Evolutionary conservation across 2,888 invertebrate genomes (phyloP).

Genomic region (Schizotus pectinicornis): DNA sequence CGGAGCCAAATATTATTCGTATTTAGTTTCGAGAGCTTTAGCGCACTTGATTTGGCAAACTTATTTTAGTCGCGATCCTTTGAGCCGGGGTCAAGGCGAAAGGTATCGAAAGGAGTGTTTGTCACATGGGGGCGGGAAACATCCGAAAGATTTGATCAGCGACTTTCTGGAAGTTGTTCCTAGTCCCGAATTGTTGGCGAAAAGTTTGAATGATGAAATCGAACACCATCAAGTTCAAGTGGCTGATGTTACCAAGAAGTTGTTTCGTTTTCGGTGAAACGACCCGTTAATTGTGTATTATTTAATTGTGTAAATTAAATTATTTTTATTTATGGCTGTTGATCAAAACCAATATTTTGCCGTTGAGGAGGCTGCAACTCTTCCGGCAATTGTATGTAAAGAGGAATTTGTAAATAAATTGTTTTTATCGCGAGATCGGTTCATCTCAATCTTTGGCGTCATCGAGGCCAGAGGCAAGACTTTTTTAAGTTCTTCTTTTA

Average conservation of each 20-base stretch:
- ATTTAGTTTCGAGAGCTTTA: conserved; percentile 91
- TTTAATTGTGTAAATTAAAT: too few species aligned
- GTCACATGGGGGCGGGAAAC: conserved; percentile 86
- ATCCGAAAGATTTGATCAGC: conserved; percentile 77
- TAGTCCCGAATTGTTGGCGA: conserved; percentile 77
- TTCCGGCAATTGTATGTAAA: too few species aligned
- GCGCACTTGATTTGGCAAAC: conserved; percentile 93
- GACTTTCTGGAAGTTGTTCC: conserved; percentile 80
- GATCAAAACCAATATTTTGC: too few species aligned
- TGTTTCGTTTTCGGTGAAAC: too few species aligned
- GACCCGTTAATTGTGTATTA: too few species aligned
- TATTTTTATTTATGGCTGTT: too few species aligned
- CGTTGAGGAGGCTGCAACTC: too few species aligned
- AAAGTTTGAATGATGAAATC: conserved; percentile 78
- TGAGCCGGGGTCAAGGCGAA: conserved; percentile 79
- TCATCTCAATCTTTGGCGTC: too few species aligned
- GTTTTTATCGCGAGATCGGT: too few species aligned
- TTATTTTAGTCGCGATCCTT: conserved; percentile 80
- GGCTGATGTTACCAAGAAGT: not conserved
- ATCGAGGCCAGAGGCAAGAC: too few species aligned
- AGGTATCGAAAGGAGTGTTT: conserved; percentile 78
- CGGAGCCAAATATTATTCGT: conserved; percentile 98
- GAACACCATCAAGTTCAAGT: conserved; percentile 59
- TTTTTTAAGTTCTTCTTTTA: too few species aligned
- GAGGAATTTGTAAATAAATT: too few species aligned